A percentile compares a stretch with the other conserved stretches of the same genome.
Conservation (phyloP, 1,140 invertebrate species). For the Leptonema lineaticorne region DNA sequence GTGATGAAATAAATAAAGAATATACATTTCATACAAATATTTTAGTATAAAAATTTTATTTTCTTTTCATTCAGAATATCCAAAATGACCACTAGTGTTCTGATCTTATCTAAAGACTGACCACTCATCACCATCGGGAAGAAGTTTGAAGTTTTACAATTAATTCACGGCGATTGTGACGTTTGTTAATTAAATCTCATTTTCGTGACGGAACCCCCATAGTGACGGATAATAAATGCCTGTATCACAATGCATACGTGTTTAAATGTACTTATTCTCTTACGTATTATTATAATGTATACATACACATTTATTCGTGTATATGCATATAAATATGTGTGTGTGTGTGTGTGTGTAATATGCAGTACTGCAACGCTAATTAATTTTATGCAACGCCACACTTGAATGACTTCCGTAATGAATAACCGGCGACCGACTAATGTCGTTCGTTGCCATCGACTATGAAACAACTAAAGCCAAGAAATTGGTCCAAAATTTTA, state of each 20-base stretch:
- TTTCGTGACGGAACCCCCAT: slow-evolving; percentile 3
- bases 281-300: not conserved
- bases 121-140: no score
- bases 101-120: no score
- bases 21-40: no score
- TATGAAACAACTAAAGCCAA: not conserved
- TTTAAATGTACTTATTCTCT: not conserved
- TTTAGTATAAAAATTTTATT: no score
- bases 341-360: slow-evolving; percentile 14
- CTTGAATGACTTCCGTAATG: slow-evolving; percentile 41
- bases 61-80: no score
- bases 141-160: not conserved
- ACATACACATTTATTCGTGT: not conserved
- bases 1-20: no score
- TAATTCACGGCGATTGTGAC: slow-evolving; percentile 4
- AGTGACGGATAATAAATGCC: slow-evolving; percentile 27
- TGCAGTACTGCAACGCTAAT: slow-evolving; percentile 35
- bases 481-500: not conserved
- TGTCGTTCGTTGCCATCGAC: not conserved
- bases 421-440: slow-evolving; percentile 36
- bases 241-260: slow-evolving; percentile 6
- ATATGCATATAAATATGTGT: not conserved
- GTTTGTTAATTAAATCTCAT: slow-evolving; percentile 25
- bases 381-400: slow-evolving; percentile 43
- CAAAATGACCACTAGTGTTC: no score